Evolutionary conservation across 2,888 invertebrate species (phyloP), one percentile per base, ranked within the genome.

Genomic region (Xanthia togata): DNA sequence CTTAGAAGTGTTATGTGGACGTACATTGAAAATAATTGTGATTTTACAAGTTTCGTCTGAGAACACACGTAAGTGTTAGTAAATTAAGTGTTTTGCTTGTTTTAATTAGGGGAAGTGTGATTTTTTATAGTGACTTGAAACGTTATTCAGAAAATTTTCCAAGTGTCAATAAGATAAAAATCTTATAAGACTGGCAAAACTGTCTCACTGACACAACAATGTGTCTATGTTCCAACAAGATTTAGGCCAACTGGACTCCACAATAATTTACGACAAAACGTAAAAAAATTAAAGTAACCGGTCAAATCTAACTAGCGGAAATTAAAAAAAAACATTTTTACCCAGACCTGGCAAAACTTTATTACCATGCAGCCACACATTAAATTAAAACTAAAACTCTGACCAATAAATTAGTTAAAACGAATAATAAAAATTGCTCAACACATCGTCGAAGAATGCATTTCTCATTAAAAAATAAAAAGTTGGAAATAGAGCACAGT

Each of bases 1-100:
- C 93, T 92, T 88, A 82, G 70, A 83, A 90, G 93, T 93, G 91
- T 83, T 90, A 89, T 93, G 93, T 92, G 91, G 91, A 93, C 91
- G 90, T 90, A 90, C 88, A 89, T 87, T 90, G 87, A 91, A 88
- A 89, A 84, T 79, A 82, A 87, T 80, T 92, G 92, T 92, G 92
- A 90, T 90, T 90, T 85, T 81, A 87, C 87, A 88, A 88, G 86
- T 81, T 81, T 86, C 86, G 26, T 73, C 86, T 85, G 84, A 85
- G 73, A 89, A 85, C 74, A 91, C 90, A 93, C 81, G 94, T 94
- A 94, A 94, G 94, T 94, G 89, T 86, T 88, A 84, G 59, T 60
- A 64, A 59, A 78, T 68, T 81, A 70, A 74, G 82, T 87, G 78
- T 85, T 77, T 79, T 74, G 64, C 68, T 83, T 86, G 73, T 73